Evolutionary conservation across 2,888 invertebrate species (phyloP).

Genomic region (Heliconius charithonia): DNA sequence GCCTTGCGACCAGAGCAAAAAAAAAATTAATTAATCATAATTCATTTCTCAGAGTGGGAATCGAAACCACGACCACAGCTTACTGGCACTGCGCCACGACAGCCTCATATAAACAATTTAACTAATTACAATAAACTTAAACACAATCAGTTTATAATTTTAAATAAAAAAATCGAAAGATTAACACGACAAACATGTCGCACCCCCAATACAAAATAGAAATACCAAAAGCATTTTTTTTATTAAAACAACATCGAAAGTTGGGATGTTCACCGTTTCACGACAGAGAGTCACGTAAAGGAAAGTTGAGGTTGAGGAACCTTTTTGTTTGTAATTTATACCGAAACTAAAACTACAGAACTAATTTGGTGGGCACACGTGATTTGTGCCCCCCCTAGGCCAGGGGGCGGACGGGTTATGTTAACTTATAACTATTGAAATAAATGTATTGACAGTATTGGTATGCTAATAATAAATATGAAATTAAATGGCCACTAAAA

Average conservation of each 20-base stretch:
- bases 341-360: conserved; percentile 47
- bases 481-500: not conserved
- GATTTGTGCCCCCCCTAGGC: conserved; percentile 34
- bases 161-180: not conserved
- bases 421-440: not conserved
- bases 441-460: not conserved
- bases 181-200: not conserved
- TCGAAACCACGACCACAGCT: no score
- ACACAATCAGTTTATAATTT: not conserved
- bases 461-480: not conserved
- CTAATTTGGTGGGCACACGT: conserved; percentile 43
- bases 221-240: not conserved
- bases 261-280: conserved; percentile 44
- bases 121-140: not conserved
- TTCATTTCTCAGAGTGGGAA: no score
- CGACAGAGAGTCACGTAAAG: conserved; percentile 50
- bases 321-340: conserved; percentile 51
- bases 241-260: conserved; percentile 34
- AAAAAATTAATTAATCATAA: no score
- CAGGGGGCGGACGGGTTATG: conserved; percentile 15
- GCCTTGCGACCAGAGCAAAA: no score
- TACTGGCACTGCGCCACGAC: no score
- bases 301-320: conserved; percentile 48
- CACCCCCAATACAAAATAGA: conserved; percentile 12
- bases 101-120: not conserved